Percentiles rank a stretch among this genome's conserved stretches.
Conservation (phyloP, 2,888 invertebrate genomes). For the Desoria tigrina region DNA sequence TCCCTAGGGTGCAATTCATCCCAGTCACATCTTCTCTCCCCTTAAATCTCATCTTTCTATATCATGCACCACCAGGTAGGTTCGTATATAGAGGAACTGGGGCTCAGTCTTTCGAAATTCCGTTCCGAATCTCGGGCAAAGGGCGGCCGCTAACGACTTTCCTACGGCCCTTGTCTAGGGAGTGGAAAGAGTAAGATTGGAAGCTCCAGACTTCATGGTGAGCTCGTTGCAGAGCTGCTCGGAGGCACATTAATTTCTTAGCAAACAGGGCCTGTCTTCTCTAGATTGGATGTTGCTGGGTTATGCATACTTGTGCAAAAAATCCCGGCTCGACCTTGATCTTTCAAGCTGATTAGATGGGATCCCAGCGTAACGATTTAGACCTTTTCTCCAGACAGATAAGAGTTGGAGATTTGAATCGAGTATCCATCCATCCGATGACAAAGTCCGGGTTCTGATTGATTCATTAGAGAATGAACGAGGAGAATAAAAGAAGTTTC, state of each 20-base stretch:
- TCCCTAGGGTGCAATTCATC: constrained; percentile 11
- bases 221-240: neutral
- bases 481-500: no score
- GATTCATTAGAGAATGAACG: no score
- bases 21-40: constrained; percentile 9
- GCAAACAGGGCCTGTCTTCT: neutral
- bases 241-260: constrained; percentile 3
- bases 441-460: neutral
- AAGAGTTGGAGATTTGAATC: no score
- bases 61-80: neutral
- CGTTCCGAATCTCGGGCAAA: no score
- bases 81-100: neutral
- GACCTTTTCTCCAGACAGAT: no score
- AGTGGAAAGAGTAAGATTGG: constrained; percentile 6
- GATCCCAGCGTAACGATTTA: neutral
- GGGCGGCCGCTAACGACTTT: no score
- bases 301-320: neutral
- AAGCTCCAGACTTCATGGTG: constrained; percentile 1
- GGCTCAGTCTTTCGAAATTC: no score
- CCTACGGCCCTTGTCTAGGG: neutral
- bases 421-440: no score
- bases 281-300: neutral
- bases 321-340: constrained; percentile 5
- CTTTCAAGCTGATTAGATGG: neutral
- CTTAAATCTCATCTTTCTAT: constrained; percentile 1